Percentiles rank a stretch among this genome's conserved stretches.
These are phyloP conservation scores for Sarcophaga caerulescens DNA, from an alignment of 2,888 invertebrate genomes.

Conservation along the genomic window DNA sequence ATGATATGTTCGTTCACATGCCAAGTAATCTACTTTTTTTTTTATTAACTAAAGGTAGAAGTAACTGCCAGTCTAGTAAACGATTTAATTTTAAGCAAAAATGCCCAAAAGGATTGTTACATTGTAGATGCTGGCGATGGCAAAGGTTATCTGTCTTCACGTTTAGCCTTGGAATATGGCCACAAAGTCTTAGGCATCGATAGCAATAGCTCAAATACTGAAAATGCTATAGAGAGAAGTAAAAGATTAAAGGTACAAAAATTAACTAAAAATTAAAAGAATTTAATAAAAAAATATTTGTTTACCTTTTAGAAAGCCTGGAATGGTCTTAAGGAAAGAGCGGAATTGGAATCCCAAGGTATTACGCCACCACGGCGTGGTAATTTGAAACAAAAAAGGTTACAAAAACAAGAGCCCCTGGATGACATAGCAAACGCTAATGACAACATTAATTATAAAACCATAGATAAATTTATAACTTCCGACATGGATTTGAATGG, in stretches of 20 bases:
- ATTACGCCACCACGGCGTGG: slow-evolving; percentile 75
- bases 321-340: slow-evolving; percentile 83
- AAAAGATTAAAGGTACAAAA: slow-evolving; percentile 76
- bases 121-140: slow-evolving; percentile 95
- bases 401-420: background rate
- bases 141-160: slow-evolving; percentile 91
- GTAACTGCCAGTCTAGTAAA: slow-evolving; percentile 85
- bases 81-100: slow-evolving; percentile 79
- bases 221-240: slow-evolving; percentile 84
- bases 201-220: slow-evolving; percentile 85
- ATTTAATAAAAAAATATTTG: background rate
- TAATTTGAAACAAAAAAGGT: slow-evolving; percentile 69
- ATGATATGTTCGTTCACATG: no score
- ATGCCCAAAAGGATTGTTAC: background rate
- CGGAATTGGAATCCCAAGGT: slow-evolving; percentile 81
- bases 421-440: background rate
- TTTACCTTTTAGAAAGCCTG: slow-evolving; percentile 82
- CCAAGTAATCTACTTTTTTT: background rate
- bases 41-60: slow-evolving; percentile 82
- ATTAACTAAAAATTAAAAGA: background rate
- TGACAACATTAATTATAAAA: slow-evolving; percentile 82
- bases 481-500: slow-evolving; percentile 83
- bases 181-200: slow-evolving; percentile 92
- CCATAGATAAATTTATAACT: slow-evolving; percentile 84
- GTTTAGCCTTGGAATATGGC: slow-evolving; percentile 86